phyloP scores from a whole-genome alignment of 37 sponge, comb jelly and placozoan genomes.

The Aphrocallistes beatrix region DNA sequence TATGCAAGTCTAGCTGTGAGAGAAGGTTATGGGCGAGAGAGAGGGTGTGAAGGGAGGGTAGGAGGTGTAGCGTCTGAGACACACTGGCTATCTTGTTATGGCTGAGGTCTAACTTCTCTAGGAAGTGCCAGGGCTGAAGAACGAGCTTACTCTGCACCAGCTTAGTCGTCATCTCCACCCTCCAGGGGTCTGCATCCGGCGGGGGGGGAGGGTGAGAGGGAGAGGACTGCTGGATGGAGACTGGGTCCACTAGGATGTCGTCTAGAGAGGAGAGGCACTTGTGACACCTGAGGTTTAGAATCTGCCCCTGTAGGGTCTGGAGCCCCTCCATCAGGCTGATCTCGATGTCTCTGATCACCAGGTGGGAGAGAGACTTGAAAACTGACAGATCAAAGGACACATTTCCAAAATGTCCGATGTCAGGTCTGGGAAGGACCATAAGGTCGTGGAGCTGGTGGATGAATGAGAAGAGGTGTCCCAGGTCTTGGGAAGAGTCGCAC shows the following conservation, averaged over 20 bases:
- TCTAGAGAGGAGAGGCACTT: constrained; percentile 7
- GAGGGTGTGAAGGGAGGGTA: constrained; percentile 27
- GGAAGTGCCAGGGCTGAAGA: constrained; percentile 65
- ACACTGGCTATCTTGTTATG: constrained; percentile 46
- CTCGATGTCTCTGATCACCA: background rate
- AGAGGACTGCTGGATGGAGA: background rate
- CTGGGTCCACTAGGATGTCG: background rate
- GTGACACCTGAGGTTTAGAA: background rate
- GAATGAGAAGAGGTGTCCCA: constrained; percentile 60
- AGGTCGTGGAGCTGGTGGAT: constrained; percentile 46
- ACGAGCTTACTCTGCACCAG: constrained; percentile 34
- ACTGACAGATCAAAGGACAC: constrained; percentile 43
- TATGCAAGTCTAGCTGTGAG: constrained; percentile 30
- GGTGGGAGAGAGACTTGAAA: constrained; percentile 41
- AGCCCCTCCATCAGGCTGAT: constrained; percentile 10
- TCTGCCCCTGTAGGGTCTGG: background rate
- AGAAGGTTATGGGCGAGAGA: constrained; percentile 39
- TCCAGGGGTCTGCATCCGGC: background rate
- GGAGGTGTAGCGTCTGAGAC: constrained; percentile 44
- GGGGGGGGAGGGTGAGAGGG: background rate
- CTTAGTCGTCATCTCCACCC: background rate
- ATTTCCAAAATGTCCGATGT: constrained; percentile 37
- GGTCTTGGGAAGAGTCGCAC: constrained; percentile 36
- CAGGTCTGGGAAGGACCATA: constrained; percentile 38
- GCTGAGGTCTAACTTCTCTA: constrained; percentile 40